Conservation (phyloP, 2,797 vertebrate species). For the Melanotaenia trifasciata region DNA sequence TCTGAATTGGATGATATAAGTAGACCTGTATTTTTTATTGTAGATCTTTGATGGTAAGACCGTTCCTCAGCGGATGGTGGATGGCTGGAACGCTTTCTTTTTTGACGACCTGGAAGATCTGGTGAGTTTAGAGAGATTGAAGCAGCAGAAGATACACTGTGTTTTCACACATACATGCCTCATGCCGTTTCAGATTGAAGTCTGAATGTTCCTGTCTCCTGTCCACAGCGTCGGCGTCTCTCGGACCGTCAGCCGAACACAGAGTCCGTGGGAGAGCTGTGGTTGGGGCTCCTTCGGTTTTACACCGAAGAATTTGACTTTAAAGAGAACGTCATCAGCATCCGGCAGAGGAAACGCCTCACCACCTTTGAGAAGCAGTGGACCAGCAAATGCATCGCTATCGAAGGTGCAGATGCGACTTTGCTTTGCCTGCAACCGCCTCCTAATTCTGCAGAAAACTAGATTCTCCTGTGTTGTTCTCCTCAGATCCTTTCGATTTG, state of each 20-base stretch:
- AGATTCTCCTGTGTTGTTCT: constrained; percentile 15
- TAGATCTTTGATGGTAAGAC: constrained; percentile 94
- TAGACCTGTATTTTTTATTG: not conserved
- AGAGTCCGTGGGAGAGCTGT: constrained; percentile 95
- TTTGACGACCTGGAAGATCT: constrained; percentile 92
- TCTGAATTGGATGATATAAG: not conserved
- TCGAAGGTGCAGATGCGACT: constrained; percentile 87
- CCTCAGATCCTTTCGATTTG: constrained; percentile 96
- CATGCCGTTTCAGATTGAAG: not conserved
- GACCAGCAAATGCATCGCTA: constrained; percentile 99
- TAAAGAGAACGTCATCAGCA: constrained; percentile 98
- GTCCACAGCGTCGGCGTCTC: constrained; percentile 84
- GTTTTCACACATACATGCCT: no score
- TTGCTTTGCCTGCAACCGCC: not conserved
- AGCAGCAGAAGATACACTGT: no score
- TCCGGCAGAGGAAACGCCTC: constrained; percentile 93
- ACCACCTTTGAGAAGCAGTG: constrained; percentile 99
- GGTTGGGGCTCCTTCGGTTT: constrained; percentile 95
- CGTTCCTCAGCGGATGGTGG: constrained; percentile 95
- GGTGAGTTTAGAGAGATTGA: constrained; percentile 80
- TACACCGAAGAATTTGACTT: constrained; percentile 99
- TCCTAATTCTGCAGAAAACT: rapidly evolving
- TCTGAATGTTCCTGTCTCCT: not conserved
- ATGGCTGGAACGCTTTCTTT: constrained; percentile 99
- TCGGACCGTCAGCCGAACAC: constrained; percentile 88